Percentiles rank a stretch among this genome's conserved stretches.
Conservation (phyloP, 1,140 invertebrate species). For the Paralvinella palmiformis region DNA sequence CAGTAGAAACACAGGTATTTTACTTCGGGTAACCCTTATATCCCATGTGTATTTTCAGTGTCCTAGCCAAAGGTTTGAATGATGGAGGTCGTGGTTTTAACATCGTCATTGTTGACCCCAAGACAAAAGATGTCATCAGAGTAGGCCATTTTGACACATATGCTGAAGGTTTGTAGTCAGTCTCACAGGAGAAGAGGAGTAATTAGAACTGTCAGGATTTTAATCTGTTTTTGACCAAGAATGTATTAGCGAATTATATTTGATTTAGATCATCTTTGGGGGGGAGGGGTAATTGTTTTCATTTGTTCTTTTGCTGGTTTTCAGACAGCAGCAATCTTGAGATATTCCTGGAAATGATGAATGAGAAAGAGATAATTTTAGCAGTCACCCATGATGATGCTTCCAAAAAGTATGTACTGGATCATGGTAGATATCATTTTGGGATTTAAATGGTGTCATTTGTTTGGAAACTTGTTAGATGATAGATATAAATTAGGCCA, state of each 20-base stretch:
- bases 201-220: no score
- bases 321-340: conserved; percentile 51
- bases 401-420: conserved; percentile 45
- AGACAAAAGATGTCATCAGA: conserved; percentile 33
- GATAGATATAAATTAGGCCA: not conserved
- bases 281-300: no score
- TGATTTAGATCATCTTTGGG: no score
- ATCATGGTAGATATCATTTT: not conserved
- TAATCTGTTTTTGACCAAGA: no score
- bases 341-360: conserved; percentile 49
- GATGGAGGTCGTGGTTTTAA: conserved; percentile 53
- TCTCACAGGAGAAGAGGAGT: not conserved
- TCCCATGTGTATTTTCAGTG: conserved; percentile 28
- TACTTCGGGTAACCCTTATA: no score
- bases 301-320: conserved; percentile 15
- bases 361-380: conserved; percentile 43
- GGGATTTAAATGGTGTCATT: not conserved
- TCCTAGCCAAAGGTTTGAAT: conserved; percentile 47
- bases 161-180: conserved; percentile 38
- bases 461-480: not conserved
- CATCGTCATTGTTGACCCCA: conserved; percentile 45
- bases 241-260: no score
- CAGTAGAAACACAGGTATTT: no score
- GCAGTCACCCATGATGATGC: conserved; percentile 51
- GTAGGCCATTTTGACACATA: conserved; percentile 52